These are phyloP conservation scores for Ennomos fuscantarius DNA, from an alignment of 2,888 invertebrate species.

Conservation along the genomic window DNA sequence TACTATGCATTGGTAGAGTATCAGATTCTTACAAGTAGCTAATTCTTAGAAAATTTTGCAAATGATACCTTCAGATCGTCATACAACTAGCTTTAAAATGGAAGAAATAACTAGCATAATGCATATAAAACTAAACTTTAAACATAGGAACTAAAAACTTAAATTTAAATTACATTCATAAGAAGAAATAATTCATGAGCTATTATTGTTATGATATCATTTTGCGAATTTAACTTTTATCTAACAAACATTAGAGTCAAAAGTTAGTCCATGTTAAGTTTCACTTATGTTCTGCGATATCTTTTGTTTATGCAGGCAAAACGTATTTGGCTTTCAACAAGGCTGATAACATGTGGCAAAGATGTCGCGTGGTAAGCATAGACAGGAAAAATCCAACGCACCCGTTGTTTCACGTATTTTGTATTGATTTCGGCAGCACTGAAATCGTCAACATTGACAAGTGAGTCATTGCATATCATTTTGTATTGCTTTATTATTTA, in stretches of 20 bases:
- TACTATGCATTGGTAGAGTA: no score
- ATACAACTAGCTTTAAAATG: no score
- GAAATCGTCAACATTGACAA: slow-evolving; percentile 75
- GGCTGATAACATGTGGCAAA: slow-evolving; percentile 87
- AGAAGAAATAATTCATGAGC: background rate
- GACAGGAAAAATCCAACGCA: slow-evolving; percentile 55
- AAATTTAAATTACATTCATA: background rate
- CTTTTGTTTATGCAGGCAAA: slow-evolving; percentile 73
- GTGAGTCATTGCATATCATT: slow-evolving; percentile 60
- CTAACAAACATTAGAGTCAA: background rate
- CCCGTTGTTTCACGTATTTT: slow-evolving; percentile 81
- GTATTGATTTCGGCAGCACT: slow-evolving; percentile 87
- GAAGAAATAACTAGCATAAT: no score
- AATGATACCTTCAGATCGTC: no score
- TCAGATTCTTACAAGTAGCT: no score
- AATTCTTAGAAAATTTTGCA: no score
- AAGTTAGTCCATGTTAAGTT: background rate
- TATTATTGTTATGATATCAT: slow-evolving; percentile 1
- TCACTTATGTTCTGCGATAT: background rate
- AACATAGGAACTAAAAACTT: background rate
- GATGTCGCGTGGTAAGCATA: slow-evolving; percentile 82
- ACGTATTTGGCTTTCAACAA: slow-evolving; percentile 86
- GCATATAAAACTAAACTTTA: no score
- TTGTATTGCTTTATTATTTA: background rate
- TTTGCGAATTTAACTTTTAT: background rate